Percentiles rank a stretch among this genome's conserved stretches.
These are phyloP conservation scores for Kobus ellipsiprymnus DNA, from an alignment of 2,113 vertebrate species.

Conservation along the genomic window DNA sequence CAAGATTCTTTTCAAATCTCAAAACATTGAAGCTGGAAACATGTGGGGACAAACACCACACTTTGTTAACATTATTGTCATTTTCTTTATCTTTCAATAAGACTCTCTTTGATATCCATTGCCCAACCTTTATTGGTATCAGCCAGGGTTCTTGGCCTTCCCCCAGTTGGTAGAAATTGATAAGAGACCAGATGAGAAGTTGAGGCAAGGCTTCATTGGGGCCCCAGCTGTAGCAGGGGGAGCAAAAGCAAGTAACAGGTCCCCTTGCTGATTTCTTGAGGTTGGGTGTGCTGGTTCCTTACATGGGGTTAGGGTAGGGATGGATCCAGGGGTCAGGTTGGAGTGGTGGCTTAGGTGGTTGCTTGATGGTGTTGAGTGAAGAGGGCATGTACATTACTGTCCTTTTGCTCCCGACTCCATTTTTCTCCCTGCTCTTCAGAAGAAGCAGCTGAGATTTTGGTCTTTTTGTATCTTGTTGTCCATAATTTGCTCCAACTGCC, in stretches of 20 bases:
- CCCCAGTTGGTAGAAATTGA: background rate
- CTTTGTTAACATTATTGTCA: background rate
- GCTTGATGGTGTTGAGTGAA: background rate
- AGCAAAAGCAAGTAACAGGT: background rate
- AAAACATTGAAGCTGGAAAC: background rate
- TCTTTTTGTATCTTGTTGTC: background rate
- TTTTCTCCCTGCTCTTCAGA: background rate
- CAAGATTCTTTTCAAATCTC: background rate
- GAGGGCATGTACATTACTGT: background rate
- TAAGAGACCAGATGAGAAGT: background rate
- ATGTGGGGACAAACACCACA: rapidly evolving
- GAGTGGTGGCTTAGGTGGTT: background rate
- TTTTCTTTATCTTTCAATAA: background rate
- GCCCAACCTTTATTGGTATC: background rate
- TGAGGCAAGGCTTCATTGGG: background rate
- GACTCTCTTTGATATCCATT: background rate
- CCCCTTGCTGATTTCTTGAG: background rate
- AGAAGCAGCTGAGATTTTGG: background rate
- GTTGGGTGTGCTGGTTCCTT: background rate
- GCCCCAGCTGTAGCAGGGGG: background rate
- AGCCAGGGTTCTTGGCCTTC: background rate
- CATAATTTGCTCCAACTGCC: background rate
- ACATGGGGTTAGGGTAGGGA: background rate
- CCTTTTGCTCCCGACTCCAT: background rate
- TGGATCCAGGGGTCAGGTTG: background rate